Conservation (phyloP, 35 echinoderm and acorn worm species). For the Lytechinus variegatus region DNA sequence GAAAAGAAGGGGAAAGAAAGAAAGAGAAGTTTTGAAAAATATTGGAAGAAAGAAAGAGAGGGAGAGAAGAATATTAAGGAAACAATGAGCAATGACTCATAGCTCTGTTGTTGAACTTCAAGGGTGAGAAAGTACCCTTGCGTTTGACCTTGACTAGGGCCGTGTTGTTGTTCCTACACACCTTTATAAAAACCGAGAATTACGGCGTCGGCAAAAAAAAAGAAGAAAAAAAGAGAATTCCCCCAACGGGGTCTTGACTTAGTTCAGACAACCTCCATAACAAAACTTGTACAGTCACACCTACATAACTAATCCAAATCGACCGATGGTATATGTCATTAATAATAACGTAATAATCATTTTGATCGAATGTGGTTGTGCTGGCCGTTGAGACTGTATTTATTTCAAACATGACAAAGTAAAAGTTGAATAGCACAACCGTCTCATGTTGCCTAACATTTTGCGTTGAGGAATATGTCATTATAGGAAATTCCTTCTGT, state of each 20-base stretch:
- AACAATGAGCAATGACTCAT: background rate
- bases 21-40: background rate
- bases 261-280: background rate
- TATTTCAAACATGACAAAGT: background rate
- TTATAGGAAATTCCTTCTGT: background rate
- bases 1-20: background rate
- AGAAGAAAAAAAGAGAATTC: background rate
- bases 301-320: too few relatives aligned
- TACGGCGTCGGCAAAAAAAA: background rate
- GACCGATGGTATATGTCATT: too few relatives aligned
- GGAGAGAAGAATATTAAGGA: background rate
- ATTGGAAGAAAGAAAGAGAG: background rate
- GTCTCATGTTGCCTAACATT: background rate
- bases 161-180: constrained; percentile 32
- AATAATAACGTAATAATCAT: too few relatives aligned
- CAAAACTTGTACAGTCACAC: background rate
- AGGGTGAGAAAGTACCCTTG: constrained; percentile 35
- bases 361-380: too few relatives aligned
- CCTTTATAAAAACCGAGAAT: background rate
- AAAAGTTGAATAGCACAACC: background rate
- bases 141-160: constrained; percentile 24
- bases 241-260: background rate
- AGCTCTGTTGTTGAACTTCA: background rate
- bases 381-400: too few relatives aligned
- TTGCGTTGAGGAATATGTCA: background rate